Base-by-base conservation (phyloP, 1,140 invertebrate genomes). In the Pseudobourletiella spinata region DNA sequence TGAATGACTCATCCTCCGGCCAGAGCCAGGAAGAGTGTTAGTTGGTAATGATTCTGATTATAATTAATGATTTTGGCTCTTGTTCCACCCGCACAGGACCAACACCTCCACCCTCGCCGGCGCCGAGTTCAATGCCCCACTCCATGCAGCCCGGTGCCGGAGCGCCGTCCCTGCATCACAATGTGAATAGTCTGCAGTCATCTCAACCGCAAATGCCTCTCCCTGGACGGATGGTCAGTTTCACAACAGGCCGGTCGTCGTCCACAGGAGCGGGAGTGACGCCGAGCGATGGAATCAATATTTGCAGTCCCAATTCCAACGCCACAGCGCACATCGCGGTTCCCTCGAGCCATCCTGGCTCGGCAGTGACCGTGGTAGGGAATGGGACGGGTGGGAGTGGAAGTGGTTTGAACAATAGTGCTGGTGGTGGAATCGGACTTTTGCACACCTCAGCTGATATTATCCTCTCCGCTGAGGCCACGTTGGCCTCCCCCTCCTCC, bases 61-160 rank as follows among this genome's bases (percentile, higher is more conserved):
- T 39, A 39, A 39, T 11, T 39, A n/a, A 39, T 39, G n/a, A 39
- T 39, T 8, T 39, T 11, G n/a, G n/a, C n/a, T 8, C 8, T 39
- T 39, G 8, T 39, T 8, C n/a, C 8, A 39, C 32, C 8, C 8
- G 8, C 28, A 26, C 46, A 70, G 68, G 68, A 58, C 65, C 65
- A 65, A 70, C 68, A 26, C 68, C 68, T 3, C 68, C 68, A 22
- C 68, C 68, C 15, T 69, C 68, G n/a, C 68, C 68, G 46, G 68
- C 68, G 29, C 66, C 66, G n/a, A 59, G 63, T 20, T 52, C 65
- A 24, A 51, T 43, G 6, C 57, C 56, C n/a, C 52, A 57, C 29
- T 42, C 51, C 39, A 35, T 28, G 20, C 55, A 35, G 16, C 42
- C 20, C 15, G 29, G n/a, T n/a, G n/a, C n/a, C n/a, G n/a, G n/a